Evolutionary conservation across 64 coral and sea anemone genomes (phyloP).

Genomic region (Porites lutea): DNA sequence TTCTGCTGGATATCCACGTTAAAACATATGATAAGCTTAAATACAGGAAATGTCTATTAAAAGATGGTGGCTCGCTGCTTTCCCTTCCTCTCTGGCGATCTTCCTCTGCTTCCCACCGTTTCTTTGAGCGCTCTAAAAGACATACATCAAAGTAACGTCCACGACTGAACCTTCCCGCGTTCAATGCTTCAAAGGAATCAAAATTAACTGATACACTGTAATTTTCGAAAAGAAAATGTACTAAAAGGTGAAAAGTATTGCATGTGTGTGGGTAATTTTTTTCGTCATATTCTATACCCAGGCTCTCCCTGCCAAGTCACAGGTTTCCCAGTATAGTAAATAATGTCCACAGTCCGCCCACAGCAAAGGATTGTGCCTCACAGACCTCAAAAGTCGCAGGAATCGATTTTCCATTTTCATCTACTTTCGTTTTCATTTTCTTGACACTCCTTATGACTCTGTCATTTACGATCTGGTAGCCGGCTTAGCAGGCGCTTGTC

Average conservation of each 20-base stretch:
- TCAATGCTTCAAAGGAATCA: neutral
- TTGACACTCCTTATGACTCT: too few species aligned
- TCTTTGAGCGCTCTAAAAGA: neutral
- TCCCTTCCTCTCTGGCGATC: constrained; percentile 10
- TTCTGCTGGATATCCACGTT: neutral
- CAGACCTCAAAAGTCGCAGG: too few species aligned
- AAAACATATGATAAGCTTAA: neutral
- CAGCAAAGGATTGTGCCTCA: too few species aligned
- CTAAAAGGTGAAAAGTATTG: constrained; percentile 1
- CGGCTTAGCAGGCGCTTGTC: too few species aligned
- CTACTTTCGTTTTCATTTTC: too few species aligned
- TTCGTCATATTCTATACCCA: constrained; percentile 28
- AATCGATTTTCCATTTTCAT: too few species aligned
- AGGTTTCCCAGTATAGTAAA: neutral
- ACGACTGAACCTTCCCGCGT: neutral
- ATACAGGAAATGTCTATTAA: neutral
- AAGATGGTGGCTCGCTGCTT: neutral
- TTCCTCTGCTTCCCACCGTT: neutral
- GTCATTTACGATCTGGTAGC: too few species aligned
- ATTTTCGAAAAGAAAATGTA: neutral
- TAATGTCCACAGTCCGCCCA: too few species aligned
- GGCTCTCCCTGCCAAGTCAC: neutral
- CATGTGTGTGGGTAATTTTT: constrained; percentile 8
- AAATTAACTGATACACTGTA: neutral
- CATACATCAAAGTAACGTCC: neutral